Percentiles rank a stretch among this genome's conserved stretches.
Evolutionary conservation across 2,113 vertebrate genomes (phyloP).

Genomic region (Urocolius indicus): DNA sequence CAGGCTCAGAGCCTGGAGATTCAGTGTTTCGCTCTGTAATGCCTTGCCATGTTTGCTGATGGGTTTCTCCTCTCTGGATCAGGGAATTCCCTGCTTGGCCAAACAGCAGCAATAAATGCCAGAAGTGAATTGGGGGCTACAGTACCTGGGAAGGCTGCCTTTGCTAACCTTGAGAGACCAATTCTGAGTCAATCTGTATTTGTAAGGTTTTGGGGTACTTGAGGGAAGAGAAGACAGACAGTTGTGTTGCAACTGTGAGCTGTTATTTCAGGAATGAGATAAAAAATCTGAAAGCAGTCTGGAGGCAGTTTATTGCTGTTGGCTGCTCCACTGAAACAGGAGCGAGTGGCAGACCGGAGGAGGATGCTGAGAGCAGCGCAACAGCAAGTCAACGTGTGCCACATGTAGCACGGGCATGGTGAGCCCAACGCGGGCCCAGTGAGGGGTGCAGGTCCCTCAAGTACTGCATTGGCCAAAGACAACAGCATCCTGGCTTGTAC

Average conservation of each 20-base stretch:
- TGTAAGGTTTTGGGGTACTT: neutral
- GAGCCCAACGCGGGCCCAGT: too few species aligned
- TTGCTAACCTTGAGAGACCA: neutral
- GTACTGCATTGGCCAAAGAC: too few species aligned
- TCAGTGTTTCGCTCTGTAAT: neutral
- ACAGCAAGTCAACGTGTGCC: accelerated
- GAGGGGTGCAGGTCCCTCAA: accelerated
- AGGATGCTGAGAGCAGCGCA: accelerated
- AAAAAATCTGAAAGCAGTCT: neutral
- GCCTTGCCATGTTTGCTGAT: neutral
- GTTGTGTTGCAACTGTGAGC: neutral
- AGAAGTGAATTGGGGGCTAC: neutral
- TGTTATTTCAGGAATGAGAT: neutral
- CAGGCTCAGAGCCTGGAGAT: neutral
- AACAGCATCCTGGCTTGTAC: too few species aligned
- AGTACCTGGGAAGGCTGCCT: neutral
- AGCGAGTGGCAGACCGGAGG: accelerated
- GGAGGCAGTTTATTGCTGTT: neutral
- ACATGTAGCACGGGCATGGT: accelerated
- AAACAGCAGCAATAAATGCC: neutral
- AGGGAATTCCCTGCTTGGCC: neutral
- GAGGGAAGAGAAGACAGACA: neutral
- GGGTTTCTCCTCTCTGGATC: neutral
- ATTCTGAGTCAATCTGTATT: neutral
- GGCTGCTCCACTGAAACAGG: accelerated